These are phyloP conservation scores for Pipistrellus pygmaeus DNA, from an alignment of 2,797 vertebrate genomes.

Conservation along the genomic window DNA sequence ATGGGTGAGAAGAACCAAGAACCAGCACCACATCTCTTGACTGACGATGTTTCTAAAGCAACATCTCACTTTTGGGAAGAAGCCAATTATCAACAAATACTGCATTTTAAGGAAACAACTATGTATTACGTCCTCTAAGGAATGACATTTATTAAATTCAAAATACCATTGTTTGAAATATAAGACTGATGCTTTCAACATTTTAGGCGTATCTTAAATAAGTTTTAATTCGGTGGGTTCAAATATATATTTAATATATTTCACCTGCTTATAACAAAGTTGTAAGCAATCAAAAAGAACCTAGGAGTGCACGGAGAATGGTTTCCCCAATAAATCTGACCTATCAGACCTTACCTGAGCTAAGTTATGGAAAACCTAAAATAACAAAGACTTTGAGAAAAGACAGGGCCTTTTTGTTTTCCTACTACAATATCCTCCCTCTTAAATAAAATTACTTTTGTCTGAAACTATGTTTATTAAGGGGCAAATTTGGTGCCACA, in stretches of 20 bases:
- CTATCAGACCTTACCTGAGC: neutral
- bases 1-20: neutral
- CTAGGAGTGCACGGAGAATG: neutral
- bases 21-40: neutral
- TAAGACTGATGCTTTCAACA: slow-evolving; percentile 18
- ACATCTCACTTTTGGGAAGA: neutral
- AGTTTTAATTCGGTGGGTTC: slow-evolving; percentile 43
- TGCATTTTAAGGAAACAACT: neutral
- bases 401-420: neutral
- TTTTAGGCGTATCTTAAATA: slow-evolving; percentile 34
- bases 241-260: slow-evolving; percentile 30
- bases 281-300: neutral
- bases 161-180: neutral
- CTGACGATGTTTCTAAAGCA: neutral
- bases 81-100: neutral
- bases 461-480: neutral
- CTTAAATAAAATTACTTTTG: slow-evolving; percentile 15
- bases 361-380: slow-evolving; percentile 30
- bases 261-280: neutral
- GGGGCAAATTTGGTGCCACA: neutral
- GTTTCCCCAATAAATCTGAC: neutral
- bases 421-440: neutral
- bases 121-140: neutral
- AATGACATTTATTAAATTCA: slow-evolving; percentile 2
- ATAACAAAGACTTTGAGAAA: slow-evolving; percentile 21